These are phyloP conservation scores for Cololabis saira DNA, from an alignment of 2,113 vertebrate species.

Conservation along the genomic window DNA sequence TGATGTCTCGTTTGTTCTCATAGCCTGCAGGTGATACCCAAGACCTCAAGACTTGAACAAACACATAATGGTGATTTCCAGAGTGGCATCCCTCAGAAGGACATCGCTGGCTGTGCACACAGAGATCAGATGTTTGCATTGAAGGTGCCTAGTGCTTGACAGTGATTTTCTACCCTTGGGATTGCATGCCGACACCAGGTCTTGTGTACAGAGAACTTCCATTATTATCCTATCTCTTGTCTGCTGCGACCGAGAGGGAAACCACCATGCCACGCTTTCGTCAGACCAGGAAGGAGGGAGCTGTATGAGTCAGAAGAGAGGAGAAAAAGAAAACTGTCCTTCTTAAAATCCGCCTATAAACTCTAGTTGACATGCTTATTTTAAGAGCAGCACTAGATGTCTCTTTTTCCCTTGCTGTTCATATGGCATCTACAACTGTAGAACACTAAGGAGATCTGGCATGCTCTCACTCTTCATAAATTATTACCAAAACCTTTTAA, in stretches of 20 bases:
- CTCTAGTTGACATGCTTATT: constrained; percentile 59
- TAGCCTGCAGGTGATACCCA: constrained; percentile 43
- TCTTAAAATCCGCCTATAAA: constrained; percentile 58
- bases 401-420: constrained; percentile 3
- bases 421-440: constrained; percentile 31
- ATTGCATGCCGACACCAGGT: constrained; percentile 32
- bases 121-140: constrained; percentile 62
- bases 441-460: constrained; percentile 1
- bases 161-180: constrained; percentile 5
- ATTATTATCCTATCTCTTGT: constrained; percentile 55
- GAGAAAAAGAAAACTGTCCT: constrained; percentile 65
- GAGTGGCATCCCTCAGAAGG: constrained; percentile 46
- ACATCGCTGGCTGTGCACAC: constrained; percentile 30
- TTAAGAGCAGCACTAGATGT: constrained; percentile 51
- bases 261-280: constrained; percentile 43
- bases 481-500: constrained; percentile 23
- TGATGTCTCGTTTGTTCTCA: constrained; percentile 47
- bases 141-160: constrained; percentile 51
- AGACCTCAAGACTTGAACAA: constrained; percentile 37
- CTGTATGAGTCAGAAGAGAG: constrained; percentile 68
- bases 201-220: constrained; percentile 57
- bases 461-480: constrained; percentile 11
- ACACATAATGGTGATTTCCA: constrained; percentile 59
- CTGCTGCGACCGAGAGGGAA: constrained; percentile 57
- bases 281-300: constrained; percentile 59